Evolutionary conservation across 1,140 invertebrate genomes (phyloP), one percentile per base, ranked within the genome.

Genomic region (Holotrichia oblita): DNA sequence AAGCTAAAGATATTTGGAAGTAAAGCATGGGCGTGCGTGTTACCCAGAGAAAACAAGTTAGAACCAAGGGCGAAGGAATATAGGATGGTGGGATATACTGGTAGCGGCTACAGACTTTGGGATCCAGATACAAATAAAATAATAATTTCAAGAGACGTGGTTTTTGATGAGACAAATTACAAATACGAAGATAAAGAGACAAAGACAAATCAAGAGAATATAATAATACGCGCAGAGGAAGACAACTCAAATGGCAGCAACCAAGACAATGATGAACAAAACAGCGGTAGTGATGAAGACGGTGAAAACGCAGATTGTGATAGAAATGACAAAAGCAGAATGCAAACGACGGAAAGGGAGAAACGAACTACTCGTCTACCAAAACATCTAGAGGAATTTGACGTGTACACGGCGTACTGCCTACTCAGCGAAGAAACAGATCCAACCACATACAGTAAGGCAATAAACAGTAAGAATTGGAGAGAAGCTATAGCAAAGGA

Each of bases 21-120:
- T n/a, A 41, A 72, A 59, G 78, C 44, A 0, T 79, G 78, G 78
- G 14, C 10, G 14, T 34, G 48, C 8, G 42, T 40, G 17, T 8
- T 77, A 79, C 78, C 78, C 78, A 79, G 59, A 69, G 34, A 61
- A 40, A 61, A 77, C 61, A 79, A 78, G 59, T 80, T 80, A 40
- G 76, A 77, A 48, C 22, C 27, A 3, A 80, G 72, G 40, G 61
- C 59, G 3, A 69, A 73, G 20, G 40, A 40, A 48, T 40, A 59
- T 12, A 82, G 48, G 40, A 79, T 84, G 77, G 72, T 82, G 61
- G 82, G 81, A 12, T 83, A 84, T 44, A 78, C 64, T 79, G 72
- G 72, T n/a, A 78, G 75, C 61, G 81, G 83, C 4, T 85, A 85
- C 72, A 83, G 77, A 79, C 78, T 84, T 7, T 85, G 82, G 81